phyloP scores from a whole-genome alignment of 1,140 invertebrate genomes.

The Maconellicoccus hirsutus region DNA sequence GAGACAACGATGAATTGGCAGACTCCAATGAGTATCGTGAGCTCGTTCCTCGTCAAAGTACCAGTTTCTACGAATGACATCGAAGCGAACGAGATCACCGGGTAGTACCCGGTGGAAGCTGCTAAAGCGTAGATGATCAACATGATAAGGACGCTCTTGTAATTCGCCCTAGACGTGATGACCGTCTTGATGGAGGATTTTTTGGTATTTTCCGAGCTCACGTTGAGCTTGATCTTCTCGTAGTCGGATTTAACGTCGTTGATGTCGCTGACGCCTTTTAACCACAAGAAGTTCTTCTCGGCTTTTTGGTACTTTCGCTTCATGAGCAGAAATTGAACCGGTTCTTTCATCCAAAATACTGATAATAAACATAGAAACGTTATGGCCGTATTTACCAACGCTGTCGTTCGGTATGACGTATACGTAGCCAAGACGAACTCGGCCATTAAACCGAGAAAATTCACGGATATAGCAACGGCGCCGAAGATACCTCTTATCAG shows the following conservation, averaged over 20 bases:
- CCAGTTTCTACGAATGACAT: constrained; percentile 32
- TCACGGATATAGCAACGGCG: constrained; percentile 67
- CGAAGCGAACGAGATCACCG: constrained; percentile 29
- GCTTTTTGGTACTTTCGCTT: constrained; percentile 50
- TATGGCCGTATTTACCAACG: constrained; percentile 47
- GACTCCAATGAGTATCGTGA: background rate
- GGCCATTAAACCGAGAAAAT: constrained; percentile 62
- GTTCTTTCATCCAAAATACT: constrained; percentile 68
- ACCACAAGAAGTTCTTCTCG: constrained; percentile 45
- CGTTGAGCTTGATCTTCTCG: background rate
- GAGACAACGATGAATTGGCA: constrained; percentile 27
- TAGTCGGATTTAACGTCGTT: background rate
- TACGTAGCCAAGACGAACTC: constrained; percentile 62
- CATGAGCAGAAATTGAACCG: constrained; percentile 54
- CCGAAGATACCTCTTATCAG: constrained; percentile 37
- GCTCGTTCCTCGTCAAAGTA: background rate
- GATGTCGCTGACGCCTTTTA: constrained; percentile 40
- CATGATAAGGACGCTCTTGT: constrained; percentile 38
- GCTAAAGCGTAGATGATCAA: constrained; percentile 34
- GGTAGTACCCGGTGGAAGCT: constrained; percentile 28
- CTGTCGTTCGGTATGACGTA: constrained; percentile 51
- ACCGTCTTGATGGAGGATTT: constrained; percentile 33
- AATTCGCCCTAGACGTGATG: constrained; percentile 36
- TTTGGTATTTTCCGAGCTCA: background rate
- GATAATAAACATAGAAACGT: constrained; percentile 50